Evolutionary conservation across 2,797 vertebrate genomes (phyloP), one percentile per base, ranked within the genome.

Genomic region (Oryzias sinensis): DNA sequence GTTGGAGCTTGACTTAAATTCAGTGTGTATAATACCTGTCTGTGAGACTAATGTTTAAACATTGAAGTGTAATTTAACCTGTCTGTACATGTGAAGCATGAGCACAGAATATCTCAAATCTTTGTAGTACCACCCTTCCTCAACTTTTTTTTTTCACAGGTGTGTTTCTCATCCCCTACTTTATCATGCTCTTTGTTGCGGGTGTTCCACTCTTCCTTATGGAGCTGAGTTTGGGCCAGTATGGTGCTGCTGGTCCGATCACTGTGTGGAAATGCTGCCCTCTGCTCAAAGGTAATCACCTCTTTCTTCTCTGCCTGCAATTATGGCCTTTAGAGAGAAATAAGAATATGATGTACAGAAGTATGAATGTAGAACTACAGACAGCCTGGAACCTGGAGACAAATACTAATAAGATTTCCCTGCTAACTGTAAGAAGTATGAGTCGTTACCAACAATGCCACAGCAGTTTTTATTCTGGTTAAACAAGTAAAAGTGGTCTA

Each of bases 181-280:
- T 93, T 85, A 90, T 94, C 56, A 93, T 94, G 93, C 89, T 94
- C 17, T 83, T 95, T 62, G 56, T 94, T 45, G 85, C 78, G 1
- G 94, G 94, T 0, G 89, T 94, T 22, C 93, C 94, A 0, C 92
- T 95, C 49, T 94, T 95, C 80, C 92, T 95, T 54, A 93, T 94
- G 94, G 94, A 95, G 90, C 89, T 95, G 59, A 94, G 93, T 67
- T 80, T 95, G 37, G 94, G 94, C 20, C 94, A 94, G 77, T 94
- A 93, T 0, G 91, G 93, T 33, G 92, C 92, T 0, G 85, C 91
- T 0, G 94, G 93, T 0, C 92, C 93, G 33, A 89, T 95, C 83
- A 87, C 88, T 0, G 92, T 95, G 70, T 95, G 94, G 94, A 95
- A 94, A 68, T 94, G 94, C 78, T 95, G 93, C 73, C 93, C 93